A percentile compares a stretch with the other conserved stretches of the same genome.
These are phyloP conservation scores for Caenorhabditis sp. DNA, from an alignment of 2,888 invertebrate genomes.

Conservation along the genomic window DNA sequence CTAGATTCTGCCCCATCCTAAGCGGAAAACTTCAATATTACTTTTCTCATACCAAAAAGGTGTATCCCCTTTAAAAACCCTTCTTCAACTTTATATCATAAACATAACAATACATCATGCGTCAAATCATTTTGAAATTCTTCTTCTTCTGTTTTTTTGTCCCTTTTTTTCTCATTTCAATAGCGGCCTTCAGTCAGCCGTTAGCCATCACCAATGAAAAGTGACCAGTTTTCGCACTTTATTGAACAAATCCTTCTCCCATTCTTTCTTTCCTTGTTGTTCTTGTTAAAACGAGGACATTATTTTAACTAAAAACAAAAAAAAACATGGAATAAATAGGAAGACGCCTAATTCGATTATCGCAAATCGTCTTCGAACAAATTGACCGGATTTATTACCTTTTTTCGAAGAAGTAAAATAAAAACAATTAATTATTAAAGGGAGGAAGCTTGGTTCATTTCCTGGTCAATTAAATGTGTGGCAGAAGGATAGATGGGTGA, in stretches of 20 bases:
- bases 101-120: not conserved
- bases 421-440: slow-evolving; percentile 1
- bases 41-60: no score
- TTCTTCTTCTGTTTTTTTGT: no score
- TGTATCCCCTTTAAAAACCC: not conserved
- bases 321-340: no score
- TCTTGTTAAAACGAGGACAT: not conserved
- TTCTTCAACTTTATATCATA: not conserved
- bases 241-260: not conserved
- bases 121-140: not conserved
- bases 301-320: not conserved
- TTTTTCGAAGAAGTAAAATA: not conserved
- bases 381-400: not conserved
- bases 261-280: not conserved
- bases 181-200: slow-evolving; percentile 5
- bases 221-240: not conserved
- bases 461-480: not conserved
- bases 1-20: no score
- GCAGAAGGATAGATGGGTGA: no score
- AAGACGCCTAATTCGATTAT: not conserved
- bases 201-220: slow-evolving; percentile 4
- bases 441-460: not conserved
- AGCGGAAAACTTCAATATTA: no score
- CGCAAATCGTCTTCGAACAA: not conserved
- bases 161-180: no score